Evolutionary conservation across 2,797 vertebrate species (phyloP).

Genomic region (Aulostomus chinensis): DNA sequence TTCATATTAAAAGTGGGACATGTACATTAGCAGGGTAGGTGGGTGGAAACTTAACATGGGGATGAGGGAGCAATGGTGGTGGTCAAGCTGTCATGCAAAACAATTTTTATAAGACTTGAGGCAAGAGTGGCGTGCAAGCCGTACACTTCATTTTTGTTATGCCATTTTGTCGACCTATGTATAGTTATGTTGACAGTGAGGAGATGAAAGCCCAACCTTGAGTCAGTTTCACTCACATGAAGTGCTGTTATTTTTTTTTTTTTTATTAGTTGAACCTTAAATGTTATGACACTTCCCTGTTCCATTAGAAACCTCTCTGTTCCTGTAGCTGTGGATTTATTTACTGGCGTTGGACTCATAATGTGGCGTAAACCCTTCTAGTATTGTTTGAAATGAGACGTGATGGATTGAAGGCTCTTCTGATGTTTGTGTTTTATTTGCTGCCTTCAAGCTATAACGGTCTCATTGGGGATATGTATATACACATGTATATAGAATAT

Average conservation of each 20-base stretch:
- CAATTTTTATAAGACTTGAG: conserved; percentile 36
- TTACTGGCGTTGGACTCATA: conserved; percentile 16
- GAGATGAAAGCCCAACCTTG: conserved; percentile 27
- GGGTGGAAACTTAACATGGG: conserved; percentile 20
- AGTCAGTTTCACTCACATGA: conserved; percentile 51
- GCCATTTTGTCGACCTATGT: conserved; percentile 41
- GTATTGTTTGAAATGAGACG: conserved; percentile 29
- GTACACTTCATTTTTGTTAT: conserved; percentile 33
- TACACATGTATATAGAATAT: no score
- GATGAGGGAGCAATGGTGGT: conserved; percentile 27
- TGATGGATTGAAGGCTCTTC: conserved; percentile 31
- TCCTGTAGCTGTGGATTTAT: conserved; percentile 38
- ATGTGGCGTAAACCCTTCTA: conserved; percentile 15
- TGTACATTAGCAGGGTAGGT: conserved; percentile 32
- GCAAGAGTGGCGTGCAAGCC: conserved; percentile 23
- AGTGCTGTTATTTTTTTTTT: conserved; percentile 51
- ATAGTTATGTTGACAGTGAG: conserved; percentile 41
- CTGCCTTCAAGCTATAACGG: conserved; percentile 42
- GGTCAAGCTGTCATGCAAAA: conserved; percentile 41
- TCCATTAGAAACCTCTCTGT: conserved; percentile 35
- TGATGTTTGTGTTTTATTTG: conserved; percentile 42
- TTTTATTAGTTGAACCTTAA: conserved; percentile 41
- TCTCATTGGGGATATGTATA: conserved; percentile 28
- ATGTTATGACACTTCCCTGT: conserved; percentile 33
- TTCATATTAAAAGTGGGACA: conserved; percentile 45